These are phyloP conservation scores for Dicerorhinus sumatrensis DNA, from an alignment of 2,113 vertebrate species.

Conservation along the genomic window DNA sequence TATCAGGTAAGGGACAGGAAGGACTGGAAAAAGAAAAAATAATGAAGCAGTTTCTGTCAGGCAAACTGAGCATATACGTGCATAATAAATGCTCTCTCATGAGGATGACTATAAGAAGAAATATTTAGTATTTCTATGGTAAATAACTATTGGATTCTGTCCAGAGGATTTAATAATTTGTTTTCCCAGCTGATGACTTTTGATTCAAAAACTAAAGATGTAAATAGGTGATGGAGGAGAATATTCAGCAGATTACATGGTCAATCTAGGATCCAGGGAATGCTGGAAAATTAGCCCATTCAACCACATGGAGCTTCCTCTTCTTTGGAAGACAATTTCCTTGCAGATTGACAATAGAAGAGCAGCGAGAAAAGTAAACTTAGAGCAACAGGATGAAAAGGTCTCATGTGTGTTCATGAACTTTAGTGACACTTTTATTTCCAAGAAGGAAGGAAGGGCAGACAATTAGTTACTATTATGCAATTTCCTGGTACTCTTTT, in stretches of 20 bases:
- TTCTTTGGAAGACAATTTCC: neutral
- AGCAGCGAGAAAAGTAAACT: neutral
- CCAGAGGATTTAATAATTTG: neutral
- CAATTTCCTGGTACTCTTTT: slow-evolving; percentile 66
- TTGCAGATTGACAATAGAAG: neutral
- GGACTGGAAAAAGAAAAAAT: neutral
- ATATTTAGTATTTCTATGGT: neutral
- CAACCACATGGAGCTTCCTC: neutral
- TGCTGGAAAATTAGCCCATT: neutral
- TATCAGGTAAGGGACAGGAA: neutral
- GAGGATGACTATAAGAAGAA: neutral
- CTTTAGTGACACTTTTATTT: slow-evolving; percentile 60
- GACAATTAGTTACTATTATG: slow-evolving; percentile 57
- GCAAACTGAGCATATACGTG: neutral
- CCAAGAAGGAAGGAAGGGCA: slow-evolving; percentile 60
- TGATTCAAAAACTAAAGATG: neutral
- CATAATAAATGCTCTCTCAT: neutral
- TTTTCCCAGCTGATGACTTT: neutral
- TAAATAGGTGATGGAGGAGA: neutral
- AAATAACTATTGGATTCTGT: neutral
- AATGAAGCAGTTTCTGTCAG: neutral
- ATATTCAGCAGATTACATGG: neutral
- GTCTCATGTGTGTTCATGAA: slow-evolving; percentile 50
- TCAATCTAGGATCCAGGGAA: neutral
- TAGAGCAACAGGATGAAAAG: neutral